These are phyloP conservation scores for Hirtodrosophila confusa DNA, from an alignment of 2,888 invertebrate genomes.

Conservation along the genomic window DNA sequence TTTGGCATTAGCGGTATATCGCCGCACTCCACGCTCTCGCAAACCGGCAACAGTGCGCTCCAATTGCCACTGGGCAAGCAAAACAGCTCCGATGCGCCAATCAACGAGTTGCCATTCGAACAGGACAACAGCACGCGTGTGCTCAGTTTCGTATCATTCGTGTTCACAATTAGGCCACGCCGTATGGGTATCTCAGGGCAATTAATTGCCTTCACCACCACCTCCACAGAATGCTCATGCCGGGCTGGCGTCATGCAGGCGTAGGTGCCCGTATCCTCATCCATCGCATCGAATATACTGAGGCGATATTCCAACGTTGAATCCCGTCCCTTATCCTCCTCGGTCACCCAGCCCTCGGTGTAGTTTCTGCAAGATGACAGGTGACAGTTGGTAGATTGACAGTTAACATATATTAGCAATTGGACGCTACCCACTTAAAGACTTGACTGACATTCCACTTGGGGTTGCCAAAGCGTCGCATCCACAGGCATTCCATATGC, in stretches of 20 bases:
- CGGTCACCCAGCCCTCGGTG: conserved; percentile 92
- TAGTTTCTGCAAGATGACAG: conserved; percentile 85
- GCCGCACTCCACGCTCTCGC: conserved; percentile 94
- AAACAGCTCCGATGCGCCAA: conserved; percentile 89
- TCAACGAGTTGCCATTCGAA: conserved; percentile 91
- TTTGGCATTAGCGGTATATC: conserved; percentile 86
- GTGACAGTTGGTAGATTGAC: background rate
- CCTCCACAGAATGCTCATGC: conserved; percentile 91
- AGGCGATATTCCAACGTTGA: conserved; percentile 91
- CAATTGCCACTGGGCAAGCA: conserved; percentile 95
- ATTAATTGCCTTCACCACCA: conserved; percentile 92
- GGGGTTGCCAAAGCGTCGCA: conserved; percentile 92
- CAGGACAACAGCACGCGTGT: conserved; percentile 90
- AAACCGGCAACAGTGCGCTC: conserved; percentile 92
- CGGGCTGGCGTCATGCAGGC: conserved; percentile 94
- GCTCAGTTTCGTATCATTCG: conserved; percentile 90
- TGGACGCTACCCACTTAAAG: conserved; percentile 83
- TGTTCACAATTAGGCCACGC: conserved; percentile 89
- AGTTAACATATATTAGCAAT: background rate
- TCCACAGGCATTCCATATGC: conserved; percentile 95
- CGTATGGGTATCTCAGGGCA: conserved; percentile 90
- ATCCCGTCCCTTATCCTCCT: conserved; percentile 90
- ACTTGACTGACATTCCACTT: conserved; percentile 92
- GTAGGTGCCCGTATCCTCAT: conserved; percentile 93
- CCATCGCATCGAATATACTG: conserved; percentile 91